Percentiles rank a stretch among this genome's conserved stretches.
Conservation (phyloP, 1,140 invertebrate genomes). For the Streblospio benedicti region DNA sequence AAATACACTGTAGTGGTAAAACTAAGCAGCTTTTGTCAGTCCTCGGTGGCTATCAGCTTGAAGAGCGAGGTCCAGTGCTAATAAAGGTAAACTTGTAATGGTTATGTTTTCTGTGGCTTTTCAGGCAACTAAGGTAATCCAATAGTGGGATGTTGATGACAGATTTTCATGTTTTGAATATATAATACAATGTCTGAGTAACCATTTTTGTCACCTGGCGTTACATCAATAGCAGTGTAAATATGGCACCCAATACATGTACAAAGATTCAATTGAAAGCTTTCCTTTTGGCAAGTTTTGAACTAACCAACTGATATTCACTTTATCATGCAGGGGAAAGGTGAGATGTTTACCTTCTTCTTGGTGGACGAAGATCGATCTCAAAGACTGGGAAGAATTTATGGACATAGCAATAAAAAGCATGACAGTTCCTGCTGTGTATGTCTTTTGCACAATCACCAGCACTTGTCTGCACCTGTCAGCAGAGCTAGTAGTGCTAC, state of each 20-base stretch:
- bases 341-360: conserved; percentile 78
- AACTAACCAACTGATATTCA: conserved; percentile 8
- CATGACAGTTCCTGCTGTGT: no score
- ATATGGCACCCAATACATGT: no score
- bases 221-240: background rate
- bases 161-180: no score
- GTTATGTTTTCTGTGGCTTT: background rate
- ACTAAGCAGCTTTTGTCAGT: conserved; percentile 64
- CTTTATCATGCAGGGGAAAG: conserved; percentile 59
- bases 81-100: conserved; percentile 73
- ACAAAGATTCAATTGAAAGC: no score
- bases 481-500: no score
- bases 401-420: no score
- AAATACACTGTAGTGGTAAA: conserved; percentile 70
- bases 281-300: no score
- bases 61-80: conserved; percentile 69
- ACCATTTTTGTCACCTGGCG: conserved; percentile 13
- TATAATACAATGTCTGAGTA: background rate
- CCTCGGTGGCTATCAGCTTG: conserved; percentile 70
- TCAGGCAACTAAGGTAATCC: background rate
- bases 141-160: background rate
- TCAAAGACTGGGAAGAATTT: conserved; percentile 3
- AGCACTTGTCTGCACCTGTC: no score
- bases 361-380: conserved; percentile 62
- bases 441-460: no score